Evolutionary conservation across 2,888 invertebrate species (phyloP).

Genomic region (Himalopsyche tibetana): DNA sequence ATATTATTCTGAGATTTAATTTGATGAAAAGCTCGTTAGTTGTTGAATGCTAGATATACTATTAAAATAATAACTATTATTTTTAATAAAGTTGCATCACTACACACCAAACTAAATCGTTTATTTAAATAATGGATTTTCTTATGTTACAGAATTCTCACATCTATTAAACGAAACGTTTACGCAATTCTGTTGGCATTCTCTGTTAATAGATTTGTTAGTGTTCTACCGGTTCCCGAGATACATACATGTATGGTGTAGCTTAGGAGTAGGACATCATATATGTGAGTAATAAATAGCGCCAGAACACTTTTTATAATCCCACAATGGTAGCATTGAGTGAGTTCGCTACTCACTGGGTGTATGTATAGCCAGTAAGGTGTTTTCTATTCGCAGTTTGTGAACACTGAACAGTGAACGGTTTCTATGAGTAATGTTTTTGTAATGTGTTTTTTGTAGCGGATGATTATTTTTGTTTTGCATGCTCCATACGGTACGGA

Average conservation of each 20-base stretch:
- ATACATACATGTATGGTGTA: not conserved
- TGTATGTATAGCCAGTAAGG: constrained; percentile 18
- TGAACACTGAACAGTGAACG: constrained; percentile 2
- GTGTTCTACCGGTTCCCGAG: not conserved
- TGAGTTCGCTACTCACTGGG: not conserved
- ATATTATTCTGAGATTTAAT: too few species aligned
- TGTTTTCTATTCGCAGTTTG: constrained; percentile 13
- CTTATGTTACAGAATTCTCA: too few species aligned
- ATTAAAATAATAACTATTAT: too few species aligned
- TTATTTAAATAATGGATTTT: too few species aligned
- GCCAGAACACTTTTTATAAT: constrained; percentile 5
- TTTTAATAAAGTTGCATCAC: too few species aligned
- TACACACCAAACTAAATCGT: too few species aligned
- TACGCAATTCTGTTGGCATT: not conserved
- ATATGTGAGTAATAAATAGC: not conserved
- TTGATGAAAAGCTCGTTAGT: too few species aligned
- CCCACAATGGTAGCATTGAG: constrained; percentile 17
- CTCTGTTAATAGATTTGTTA: not conserved
- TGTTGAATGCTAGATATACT: too few species aligned
- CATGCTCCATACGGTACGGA: constrained; percentile 21
- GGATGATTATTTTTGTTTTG: constrained; percentile 42
- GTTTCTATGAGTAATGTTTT: constrained; percentile 41
- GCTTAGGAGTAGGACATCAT: not conserved
- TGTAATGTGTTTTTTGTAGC: constrained; percentile 41
- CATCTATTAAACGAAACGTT: too few species aligned